Conservation (phyloP, 2,797 vertebrate species). For the Melanotaenia maccullochi region DNA sequence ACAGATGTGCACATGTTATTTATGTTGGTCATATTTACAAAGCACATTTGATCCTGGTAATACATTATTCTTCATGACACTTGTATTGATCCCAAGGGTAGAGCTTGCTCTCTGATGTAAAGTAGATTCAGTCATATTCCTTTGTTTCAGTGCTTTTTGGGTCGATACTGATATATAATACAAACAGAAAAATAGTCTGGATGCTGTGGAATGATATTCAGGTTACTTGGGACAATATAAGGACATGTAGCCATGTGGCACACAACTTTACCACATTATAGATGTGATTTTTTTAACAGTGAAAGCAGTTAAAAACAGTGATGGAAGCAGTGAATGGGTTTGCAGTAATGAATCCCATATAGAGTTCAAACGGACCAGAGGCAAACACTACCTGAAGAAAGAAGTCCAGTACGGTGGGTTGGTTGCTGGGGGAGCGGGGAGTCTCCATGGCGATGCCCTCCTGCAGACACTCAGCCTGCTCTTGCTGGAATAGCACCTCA, state of each 20-base stretch:
- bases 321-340: background rate
- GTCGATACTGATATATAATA: conserved; percentile 5
- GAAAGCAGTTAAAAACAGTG: no score
- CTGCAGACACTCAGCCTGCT: conserved; percentile 92
- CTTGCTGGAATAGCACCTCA: conserved; percentile 94
- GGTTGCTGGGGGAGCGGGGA: conserved; percentile 84
- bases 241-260: background rate
- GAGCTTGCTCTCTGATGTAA: background rate
- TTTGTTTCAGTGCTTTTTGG: conserved; percentile 20
- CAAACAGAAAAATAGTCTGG: background rate
- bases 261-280: background rate
- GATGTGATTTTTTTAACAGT: no score
- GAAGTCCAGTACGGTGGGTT: conserved; percentile 89
- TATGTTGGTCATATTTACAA: conserved; percentile 41
- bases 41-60: conserved; percentile 21
- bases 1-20: conserved; percentile 39
- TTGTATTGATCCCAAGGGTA: conserved; percentile 29
- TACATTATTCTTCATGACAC: conserved; percentile 32
- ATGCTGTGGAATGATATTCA: background rate
- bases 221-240: background rate
- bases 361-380: conserved; percentile 30
- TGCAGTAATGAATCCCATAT: conserved; percentile 1
- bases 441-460: conserved; percentile 95
- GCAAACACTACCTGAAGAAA: conserved; percentile 92
- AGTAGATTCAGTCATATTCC: conserved; percentile 6